Evolutionary conservation across 2,888 invertebrate genomes (phyloP).

Genomic region (Drosophila pullipes): DNA sequence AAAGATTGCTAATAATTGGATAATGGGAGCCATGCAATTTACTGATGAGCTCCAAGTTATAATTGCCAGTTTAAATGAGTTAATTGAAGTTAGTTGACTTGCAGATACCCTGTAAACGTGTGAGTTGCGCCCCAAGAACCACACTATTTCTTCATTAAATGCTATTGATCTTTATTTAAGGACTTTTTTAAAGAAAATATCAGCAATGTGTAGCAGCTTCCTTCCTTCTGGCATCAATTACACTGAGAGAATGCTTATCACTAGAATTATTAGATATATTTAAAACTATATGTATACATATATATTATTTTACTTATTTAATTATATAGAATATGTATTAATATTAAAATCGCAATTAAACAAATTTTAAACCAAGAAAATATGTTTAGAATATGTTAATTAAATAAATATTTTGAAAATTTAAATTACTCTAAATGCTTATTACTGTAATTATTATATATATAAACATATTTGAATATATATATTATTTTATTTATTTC

Average conservation of each 20-base stretch:
- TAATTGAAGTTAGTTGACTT: not conserved
- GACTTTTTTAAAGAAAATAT: too few species aligned
- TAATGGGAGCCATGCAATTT: not conserved
- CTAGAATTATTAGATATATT: not conserved
- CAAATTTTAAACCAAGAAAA: not conserved
- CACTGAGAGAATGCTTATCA: too few species aligned
- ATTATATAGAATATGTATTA: not conserved
- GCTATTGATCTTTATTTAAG: too few species aligned
- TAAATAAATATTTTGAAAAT: not conserved
- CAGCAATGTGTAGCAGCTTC: too few species aligned
- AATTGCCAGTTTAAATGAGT: accelerated
- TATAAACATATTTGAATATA: too few species aligned
- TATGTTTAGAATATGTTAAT: not conserved
- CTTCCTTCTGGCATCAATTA: too few species aligned
- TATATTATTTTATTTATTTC: not conserved
- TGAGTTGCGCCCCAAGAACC: not conserved
- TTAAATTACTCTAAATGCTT: not conserved
- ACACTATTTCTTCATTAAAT: not conserved
- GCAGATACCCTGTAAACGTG: not conserved
- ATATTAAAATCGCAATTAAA: not conserved
- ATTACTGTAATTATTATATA: not conserved
- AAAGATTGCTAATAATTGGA: not conserved
- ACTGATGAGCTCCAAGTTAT: not conserved
- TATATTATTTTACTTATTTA: not conserved
- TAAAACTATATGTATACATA: not conserved